Evolutionary conservation across 2,797 vertebrate species (phyloP).

Genomic region (Delichon dasypus): DNA sequence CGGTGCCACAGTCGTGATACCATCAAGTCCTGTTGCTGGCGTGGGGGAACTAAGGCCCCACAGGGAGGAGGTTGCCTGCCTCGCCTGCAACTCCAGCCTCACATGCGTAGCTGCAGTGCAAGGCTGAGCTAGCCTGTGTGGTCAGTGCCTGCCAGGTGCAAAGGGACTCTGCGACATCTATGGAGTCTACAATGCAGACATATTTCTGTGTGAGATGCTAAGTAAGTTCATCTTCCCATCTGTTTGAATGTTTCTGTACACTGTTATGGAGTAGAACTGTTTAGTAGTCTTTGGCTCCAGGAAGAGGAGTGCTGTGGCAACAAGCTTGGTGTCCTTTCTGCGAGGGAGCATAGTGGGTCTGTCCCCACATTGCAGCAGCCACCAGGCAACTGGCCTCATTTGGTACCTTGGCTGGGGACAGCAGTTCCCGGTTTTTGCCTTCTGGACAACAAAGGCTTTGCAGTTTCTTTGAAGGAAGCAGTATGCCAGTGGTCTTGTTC

Average conservation of each 20-base stretch:
- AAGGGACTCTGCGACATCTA: no score
- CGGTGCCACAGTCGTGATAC: no score
- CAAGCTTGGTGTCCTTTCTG: neutral
- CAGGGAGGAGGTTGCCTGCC: no score
- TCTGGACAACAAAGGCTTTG: neutral
- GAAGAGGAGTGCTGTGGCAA: neutral
- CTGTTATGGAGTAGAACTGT: neutral
- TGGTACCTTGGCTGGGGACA: accelerated
- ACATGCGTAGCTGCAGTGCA: no score
- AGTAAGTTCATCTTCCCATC: neutral
- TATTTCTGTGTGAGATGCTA: neutral
- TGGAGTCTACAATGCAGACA: accelerated
- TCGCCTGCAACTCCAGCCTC: no score
- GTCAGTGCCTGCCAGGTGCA: no score
- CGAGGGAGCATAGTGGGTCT: neutral
- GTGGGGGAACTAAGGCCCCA: no score
- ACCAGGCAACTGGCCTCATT: neutral
- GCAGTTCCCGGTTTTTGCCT: neutral
- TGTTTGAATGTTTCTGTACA: neutral
- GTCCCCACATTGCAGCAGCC: accelerated
- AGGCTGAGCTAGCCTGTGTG: no score
- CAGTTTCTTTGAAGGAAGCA: neutral
- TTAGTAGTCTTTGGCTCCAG: neutral
- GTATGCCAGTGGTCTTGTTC: neutral
- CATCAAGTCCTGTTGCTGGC: no score